phyloP scores from a whole-genome alignment of 2,888 invertebrate genomes.

The Campaea margaritaria region DNA sequence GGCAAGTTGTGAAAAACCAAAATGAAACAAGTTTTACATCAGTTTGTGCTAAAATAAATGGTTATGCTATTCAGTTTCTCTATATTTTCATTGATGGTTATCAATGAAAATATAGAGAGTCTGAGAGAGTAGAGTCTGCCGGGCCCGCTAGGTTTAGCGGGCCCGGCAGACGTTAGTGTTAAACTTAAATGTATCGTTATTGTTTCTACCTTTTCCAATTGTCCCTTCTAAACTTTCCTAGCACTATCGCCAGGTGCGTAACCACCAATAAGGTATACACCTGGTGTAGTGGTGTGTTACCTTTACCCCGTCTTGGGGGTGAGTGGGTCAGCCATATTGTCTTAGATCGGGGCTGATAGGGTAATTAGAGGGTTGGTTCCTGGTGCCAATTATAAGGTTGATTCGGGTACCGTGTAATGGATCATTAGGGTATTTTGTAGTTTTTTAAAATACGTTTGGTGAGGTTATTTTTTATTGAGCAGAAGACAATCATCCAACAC shows the following conservation, averaged over 20 bases:
- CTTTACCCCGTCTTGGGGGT: conserved; percentile 39
- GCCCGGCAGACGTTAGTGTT: too few species aligned
- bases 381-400: conserved; percentile 57
- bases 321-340: conserved; percentile 57
- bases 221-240: conserved; percentile 43
- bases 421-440: conserved; percentile 45
- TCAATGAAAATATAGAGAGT: too few species aligned
- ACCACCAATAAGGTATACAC: conserved; percentile 46
- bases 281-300: conserved; percentile 29
- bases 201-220: background rate
- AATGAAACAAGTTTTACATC: too few species aligned
- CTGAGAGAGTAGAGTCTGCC: too few species aligned
- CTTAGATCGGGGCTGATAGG: conserved; percentile 68
- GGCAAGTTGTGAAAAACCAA: too few species aligned
- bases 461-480: too few species aligned
- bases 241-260: conserved; percentile 45
- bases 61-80: too few species aligned
- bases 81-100: too few species aligned
- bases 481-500: too few species aligned
- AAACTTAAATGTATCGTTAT: background rate
- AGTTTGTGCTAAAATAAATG: too few species aligned
- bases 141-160: too few species aligned
- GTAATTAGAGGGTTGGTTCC: conserved; percentile 56
- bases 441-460: too few species aligned
- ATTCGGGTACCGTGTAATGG: conserved; percentile 54